phyloP scores from a whole-genome alignment of 2,797 vertebrate species.

The Tragelaphus oryx region DNA sequence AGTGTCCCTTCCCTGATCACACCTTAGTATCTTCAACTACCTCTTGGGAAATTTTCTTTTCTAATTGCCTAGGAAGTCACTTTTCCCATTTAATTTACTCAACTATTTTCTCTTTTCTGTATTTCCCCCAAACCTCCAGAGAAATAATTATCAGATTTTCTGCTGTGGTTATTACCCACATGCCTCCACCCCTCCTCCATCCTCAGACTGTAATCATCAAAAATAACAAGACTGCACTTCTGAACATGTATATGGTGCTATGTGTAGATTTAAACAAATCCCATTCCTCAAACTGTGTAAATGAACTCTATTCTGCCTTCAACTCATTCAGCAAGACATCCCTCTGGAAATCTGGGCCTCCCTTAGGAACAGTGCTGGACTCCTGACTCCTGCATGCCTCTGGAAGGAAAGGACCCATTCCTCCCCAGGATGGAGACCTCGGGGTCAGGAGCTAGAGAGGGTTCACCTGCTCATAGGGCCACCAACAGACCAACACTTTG shows the following conservation, averaged over 20 bases:
- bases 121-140: neutral
- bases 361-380: neutral
- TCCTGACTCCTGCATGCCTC: neutral
- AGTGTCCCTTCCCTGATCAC: neutral
- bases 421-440: neutral
- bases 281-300: neutral
- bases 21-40: conserved; percentile 6
- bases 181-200: neutral
- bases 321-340: conserved; percentile 4
- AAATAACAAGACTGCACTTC: neutral
- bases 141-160: neutral
- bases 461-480: neutral
- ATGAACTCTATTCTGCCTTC: conserved; percentile 9
- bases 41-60: conserved; percentile 23
- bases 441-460: neutral
- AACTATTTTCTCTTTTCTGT: neutral
- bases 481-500: neutral
- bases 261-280: neutral
- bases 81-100: conserved; percentile 21
- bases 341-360: neutral
- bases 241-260: neutral
- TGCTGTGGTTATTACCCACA: neutral
- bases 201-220: neutral
- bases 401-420: neutral
- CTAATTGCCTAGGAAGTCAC: conserved; percentile 5